These are phyloP conservation scores for Apamea sordens DNA, from an alignment of 2,888 invertebrate species.

Conservation along the genomic window DNA sequence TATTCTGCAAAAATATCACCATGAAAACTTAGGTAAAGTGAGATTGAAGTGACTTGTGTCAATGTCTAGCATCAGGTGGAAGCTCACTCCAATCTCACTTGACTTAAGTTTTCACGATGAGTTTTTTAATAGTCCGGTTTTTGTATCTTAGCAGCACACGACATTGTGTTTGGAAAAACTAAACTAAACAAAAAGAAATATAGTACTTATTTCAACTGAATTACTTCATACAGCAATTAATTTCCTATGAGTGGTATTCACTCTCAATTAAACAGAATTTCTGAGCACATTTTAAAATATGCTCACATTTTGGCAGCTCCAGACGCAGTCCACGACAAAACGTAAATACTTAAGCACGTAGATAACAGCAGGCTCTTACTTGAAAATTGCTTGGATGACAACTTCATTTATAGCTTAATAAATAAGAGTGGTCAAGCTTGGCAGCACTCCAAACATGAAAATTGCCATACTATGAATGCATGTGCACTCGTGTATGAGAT, in stretches of 20 bases:
- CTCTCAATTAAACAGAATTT: constrained; percentile 13
- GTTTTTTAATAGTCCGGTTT: background rate
- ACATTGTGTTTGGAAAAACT: background rate
- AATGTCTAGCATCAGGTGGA: no score
- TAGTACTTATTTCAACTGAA: background rate
- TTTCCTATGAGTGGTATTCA: background rate
- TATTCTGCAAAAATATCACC: background rate
- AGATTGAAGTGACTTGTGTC: background rate
- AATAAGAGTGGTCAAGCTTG: constrained; percentile 64
- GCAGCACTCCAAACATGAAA: constrained; percentile 59
- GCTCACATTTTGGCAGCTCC: constrained; percentile 33
- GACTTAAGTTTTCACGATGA: background rate
- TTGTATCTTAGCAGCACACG: background rate
- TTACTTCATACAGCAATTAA: background rate
- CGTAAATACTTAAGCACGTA: constrained; percentile 43
- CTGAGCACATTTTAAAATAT: constrained; percentile 3
- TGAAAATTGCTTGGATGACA: constrained; percentile 65
- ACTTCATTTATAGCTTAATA: constrained; percentile 66
- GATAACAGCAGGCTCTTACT: constrained; percentile 57
- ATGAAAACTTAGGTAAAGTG: background rate
- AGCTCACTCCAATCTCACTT: background rate
- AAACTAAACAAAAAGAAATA: background rate
- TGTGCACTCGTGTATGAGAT: constrained; percentile 14
- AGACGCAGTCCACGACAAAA: constrained; percentile 15
- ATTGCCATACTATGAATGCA: constrained; percentile 33